These are phyloP conservation scores for Vandiemenella viatica DNA, from an alignment of 2,888 invertebrate species.

Conservation along the genomic window DNA sequence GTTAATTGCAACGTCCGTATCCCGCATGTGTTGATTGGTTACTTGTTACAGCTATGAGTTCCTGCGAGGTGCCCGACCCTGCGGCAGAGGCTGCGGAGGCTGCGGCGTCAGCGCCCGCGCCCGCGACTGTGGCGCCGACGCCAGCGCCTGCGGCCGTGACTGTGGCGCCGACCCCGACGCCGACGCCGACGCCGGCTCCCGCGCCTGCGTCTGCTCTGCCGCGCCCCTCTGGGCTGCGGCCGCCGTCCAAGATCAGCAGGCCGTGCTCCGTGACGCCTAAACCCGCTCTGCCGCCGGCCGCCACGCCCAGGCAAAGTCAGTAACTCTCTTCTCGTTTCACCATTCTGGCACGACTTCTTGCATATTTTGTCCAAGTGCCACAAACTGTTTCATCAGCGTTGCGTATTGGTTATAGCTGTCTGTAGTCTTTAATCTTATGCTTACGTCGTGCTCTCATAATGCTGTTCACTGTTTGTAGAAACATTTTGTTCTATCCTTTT, in stretches of 20 bases:
- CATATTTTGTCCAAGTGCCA: too few species aligned
- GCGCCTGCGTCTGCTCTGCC: neutral
- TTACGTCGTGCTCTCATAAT: too few species aligned
- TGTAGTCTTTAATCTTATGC: too few species aligned
- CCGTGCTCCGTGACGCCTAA: constrained; percentile 48
- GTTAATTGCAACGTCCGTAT: too few species aligned
- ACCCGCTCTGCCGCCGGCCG: constrained; percentile 47
- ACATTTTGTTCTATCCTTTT: too few species aligned
- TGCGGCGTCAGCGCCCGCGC: neutral
- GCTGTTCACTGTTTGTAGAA: too few species aligned
- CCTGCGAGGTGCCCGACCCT: neutral
- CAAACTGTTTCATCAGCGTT: too few species aligned
- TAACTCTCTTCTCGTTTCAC: constrained; percentile 15
- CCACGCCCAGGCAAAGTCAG: constrained; percentile 30
- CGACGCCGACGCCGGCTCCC: too few species aligned
- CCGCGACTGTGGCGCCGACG: neutral
- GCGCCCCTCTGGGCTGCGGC: constrained; percentile 47
- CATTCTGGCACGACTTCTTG: too few species aligned
- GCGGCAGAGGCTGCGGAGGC: neutral
- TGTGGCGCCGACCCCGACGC: neutral
- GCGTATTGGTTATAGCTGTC: too few species aligned
- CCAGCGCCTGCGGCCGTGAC: neutral
- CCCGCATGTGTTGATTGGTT: too few species aligned
- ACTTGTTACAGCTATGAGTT: too few species aligned
- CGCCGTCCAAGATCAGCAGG: constrained; percentile 50